A percentile compares a stretch with the other conserved stretches of the same genome.
These are phyloP conservation scores for Tachina grossa DNA, from an alignment of 2,888 invertebrate species.

Conservation along the genomic window DNA sequence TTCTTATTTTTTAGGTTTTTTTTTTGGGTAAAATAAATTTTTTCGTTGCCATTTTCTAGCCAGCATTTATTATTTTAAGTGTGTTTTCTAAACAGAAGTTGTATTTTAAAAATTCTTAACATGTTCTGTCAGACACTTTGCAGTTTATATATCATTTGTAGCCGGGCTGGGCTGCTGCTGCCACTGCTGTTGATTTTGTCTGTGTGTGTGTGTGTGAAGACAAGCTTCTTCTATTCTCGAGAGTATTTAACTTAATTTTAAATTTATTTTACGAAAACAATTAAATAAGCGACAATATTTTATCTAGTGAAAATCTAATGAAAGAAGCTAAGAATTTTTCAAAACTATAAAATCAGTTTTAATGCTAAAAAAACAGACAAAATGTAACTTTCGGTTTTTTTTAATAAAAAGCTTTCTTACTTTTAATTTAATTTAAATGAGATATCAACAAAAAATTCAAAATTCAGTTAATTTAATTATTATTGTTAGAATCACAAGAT, in stretches of 20 bases:
- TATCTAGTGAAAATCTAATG: neutral
- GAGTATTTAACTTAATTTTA: constrained; percentile 20
- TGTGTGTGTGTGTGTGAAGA: neutral
- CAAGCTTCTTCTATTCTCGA: neutral
- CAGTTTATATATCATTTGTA: constrained; percentile 66
- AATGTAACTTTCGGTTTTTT: too few relatives aligned
- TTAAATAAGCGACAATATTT: neutral
- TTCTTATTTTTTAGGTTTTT: constrained; percentile 11
- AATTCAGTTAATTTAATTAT: too few relatives aligned
- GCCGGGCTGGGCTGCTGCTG: neutral
- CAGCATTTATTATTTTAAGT: constrained; percentile 47
- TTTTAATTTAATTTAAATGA: too few relatives aligned
- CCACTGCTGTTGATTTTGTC: neutral
- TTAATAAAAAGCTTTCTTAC: too few relatives aligned
- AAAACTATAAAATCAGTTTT: neutral
- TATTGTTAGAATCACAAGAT: too few relatives aligned
- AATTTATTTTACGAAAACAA: constrained; percentile 29
- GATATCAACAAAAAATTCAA: too few relatives aligned
- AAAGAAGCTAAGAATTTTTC: neutral
- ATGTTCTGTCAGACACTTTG: constrained; percentile 63
- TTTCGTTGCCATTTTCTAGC: constrained; percentile 3
- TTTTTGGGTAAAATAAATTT: neutral
- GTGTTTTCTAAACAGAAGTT: constrained; percentile 33
- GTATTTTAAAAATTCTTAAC: constrained; percentile 59
- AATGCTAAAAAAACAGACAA: too few relatives aligned